A percentile compares a stretch with the other conserved stretches of the same genome.
These are phyloP conservation scores for rat (Rattus norvegicus) DNA, from an alignment of 2,113 vertebrate genomes.

Conservation along the genomic window GRCr8 NC_086031.1:82507001-82507500, in stretches of 20 bases:
- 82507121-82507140: fast-evolving
- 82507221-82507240: conserved; percentile 91
- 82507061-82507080: not conserved
- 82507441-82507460: not conserved
- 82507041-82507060: not conserved
- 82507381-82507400: fast-evolving
- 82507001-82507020: too few relatives aligned
- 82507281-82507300: conserved; percentile 92
- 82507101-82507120: not conserved
- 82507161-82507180: fast-evolving
- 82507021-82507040: not conserved
- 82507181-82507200: conserved; percentile 84
- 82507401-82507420: not conserved
- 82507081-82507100: not conserved
- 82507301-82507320: conserved; percentile 95
- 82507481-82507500: not conserved
- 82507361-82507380: conserved; percentile 88
- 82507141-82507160: not conserved
- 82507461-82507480: not conserved
- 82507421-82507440: not conserved
- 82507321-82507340: conserved; percentile 98
- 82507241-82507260: conserved; percentile 89
- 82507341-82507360: conserved; percentile 99
- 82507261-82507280: conserved; percentile 90
- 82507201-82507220: conserved; percentile 82